phyloP scores from a whole-genome alignment of 2,888 invertebrate species.

The Ophioninae sp. region DNA sequence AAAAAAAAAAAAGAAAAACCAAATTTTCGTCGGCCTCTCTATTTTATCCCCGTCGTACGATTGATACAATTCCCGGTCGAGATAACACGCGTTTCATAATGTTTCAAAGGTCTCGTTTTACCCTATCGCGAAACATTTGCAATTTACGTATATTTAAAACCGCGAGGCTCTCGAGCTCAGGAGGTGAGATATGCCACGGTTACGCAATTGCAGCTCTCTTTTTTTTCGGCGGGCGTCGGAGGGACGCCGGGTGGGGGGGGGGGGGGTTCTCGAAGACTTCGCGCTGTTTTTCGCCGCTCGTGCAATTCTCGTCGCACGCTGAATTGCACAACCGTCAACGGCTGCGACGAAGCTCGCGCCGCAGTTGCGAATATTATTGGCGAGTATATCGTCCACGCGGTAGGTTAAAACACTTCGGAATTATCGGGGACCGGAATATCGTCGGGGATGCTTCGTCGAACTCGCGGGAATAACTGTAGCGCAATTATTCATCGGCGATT shows the following conservation, averaged over 20 bases:
- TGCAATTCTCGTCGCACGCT: constrained; percentile 13
- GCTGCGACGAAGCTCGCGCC: constrained; percentile 7
- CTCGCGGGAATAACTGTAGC: no score
- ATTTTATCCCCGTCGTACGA: no score
- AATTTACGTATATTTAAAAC: not conserved
- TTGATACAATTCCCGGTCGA: not conserved
- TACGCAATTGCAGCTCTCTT: constrained; percentile 51
- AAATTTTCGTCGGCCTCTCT: no score
- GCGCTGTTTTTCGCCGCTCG: constrained; percentile 28
- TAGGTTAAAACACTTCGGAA: constrained; percentile 35
- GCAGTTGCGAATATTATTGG: constrained; percentile 60
- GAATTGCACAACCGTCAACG: constrained; percentile 38
- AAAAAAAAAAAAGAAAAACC: no score
- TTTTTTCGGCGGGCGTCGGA: no score
- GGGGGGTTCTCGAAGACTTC: constrained; percentile 21
- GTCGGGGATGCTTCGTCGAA: not conserved
- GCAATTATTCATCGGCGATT: no score
- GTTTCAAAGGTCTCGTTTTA: constrained; percentile 42
- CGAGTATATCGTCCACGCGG: constrained; percentile 47
- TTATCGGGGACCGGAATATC: not conserved
- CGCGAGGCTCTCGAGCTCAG: not conserved
- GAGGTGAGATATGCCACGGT: constrained; percentile 46
- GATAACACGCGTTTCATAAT: constrained; percentile 42
- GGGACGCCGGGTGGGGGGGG: no score
- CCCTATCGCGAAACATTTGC: constrained; percentile 45